Evolutionary conservation across 1,140 invertebrate species (phyloP).

Genomic region (Drosophila auraria): DNA sequence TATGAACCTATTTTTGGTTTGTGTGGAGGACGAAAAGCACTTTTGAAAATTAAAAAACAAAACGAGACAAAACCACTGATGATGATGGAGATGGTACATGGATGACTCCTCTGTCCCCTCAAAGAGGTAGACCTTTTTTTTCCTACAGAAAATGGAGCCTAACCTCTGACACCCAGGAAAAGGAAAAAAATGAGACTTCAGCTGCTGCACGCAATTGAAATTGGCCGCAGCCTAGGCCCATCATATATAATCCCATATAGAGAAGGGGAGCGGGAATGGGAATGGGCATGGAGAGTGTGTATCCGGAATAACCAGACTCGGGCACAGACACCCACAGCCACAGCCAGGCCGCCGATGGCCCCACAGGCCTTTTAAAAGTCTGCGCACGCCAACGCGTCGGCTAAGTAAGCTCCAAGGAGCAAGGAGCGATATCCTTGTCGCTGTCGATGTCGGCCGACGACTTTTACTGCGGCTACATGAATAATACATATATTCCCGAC

Average conservation of each 20-base stretch:
- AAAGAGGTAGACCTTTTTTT: constrained; percentile 9
- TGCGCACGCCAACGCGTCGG: constrained; percentile 75
- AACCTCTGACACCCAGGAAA: constrained; percentile 17
- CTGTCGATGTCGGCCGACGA: constrained; percentile 60
- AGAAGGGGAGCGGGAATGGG: background rate
- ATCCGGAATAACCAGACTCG: constrained; percentile 19
- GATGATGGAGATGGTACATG: constrained; percentile 24
- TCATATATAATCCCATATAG: constrained; percentile 4
- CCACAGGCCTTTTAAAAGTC: constrained; percentile 69
- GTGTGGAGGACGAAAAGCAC: background rate
- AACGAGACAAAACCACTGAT: constrained; percentile 5
- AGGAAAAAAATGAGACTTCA: constrained; percentile 6
- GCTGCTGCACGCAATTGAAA: constrained; percentile 54
- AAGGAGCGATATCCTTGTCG: constrained; percentile 58
- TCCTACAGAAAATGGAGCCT: constrained; percentile 2
- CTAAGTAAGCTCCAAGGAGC: constrained; percentile 64
- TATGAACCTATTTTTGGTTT: background rate
- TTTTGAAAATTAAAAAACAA: constrained; percentile 32
- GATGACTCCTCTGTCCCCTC: constrained; percentile 5
- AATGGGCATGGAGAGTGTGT: background rate
- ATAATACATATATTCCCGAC: constrained; percentile 63
- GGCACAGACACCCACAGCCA: constrained; percentile 4
- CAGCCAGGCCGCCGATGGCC: constrained; percentile 4
- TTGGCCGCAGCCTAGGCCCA: constrained; percentile 8
- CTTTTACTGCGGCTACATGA: constrained; percentile 77